Conservation (phyloP, 1,140 invertebrate genomes). For the Drosophila nebulosa region DNA sequence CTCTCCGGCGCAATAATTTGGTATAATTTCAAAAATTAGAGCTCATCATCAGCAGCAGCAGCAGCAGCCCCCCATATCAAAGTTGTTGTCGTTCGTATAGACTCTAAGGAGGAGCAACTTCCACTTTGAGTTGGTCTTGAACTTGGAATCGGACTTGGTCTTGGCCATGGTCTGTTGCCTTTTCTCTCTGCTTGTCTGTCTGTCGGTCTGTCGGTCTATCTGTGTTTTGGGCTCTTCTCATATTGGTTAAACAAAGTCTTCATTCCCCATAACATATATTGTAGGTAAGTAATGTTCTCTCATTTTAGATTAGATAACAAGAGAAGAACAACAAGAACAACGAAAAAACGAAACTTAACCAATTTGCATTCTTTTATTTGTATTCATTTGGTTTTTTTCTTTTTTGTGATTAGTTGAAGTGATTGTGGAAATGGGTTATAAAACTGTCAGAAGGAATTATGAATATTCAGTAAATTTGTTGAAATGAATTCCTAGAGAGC, state of each 20-base stretch:
- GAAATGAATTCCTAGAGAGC: neutral
- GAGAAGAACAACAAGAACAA: neutral
- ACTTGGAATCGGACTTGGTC: neutral
- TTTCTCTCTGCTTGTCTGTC: neutral
- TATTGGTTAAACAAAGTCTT: constrained; percentile 1
- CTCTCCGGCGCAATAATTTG: constrained; percentile 56
- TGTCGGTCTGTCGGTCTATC: neutral
- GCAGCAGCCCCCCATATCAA: constrained; percentile 70
- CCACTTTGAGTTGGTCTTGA: neutral
- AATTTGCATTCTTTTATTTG: constrained; percentile 7
- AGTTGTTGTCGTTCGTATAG: constrained; percentile 41
- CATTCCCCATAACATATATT: neutral
- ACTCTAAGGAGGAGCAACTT: constrained; percentile 3
- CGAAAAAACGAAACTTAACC: neutral
- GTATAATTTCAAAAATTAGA: constrained; percentile 77
- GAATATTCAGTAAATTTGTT: constrained; percentile 4
- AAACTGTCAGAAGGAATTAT: constrained; percentile 2
- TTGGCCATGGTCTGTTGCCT: constrained; percentile 28
- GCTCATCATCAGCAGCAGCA: constrained; percentile 72
- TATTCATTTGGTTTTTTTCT: neutral
- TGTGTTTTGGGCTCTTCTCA: neutral
- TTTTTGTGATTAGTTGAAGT: constrained; percentile 6
- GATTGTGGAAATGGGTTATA: constrained; percentile 6
- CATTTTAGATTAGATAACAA: constrained; percentile 9
- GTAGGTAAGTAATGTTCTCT: constrained; percentile 1